Evolutionary conservation across 2,797 vertebrate species (phyloP), one percentile per base, ranked within the genome.

Genomic region (Sparidentex hasta): DNA sequence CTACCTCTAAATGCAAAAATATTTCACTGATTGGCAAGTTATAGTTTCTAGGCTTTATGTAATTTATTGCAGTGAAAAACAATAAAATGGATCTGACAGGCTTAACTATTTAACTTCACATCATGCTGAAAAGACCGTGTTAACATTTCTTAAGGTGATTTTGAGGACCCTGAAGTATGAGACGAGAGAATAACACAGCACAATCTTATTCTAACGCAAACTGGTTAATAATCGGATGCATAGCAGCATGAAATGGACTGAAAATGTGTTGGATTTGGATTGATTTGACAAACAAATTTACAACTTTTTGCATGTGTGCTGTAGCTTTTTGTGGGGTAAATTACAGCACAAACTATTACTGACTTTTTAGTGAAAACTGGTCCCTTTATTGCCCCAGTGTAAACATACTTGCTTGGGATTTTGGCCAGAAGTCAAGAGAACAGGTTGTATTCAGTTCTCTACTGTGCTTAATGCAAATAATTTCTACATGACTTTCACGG

Each of bases 1-100:
- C 61, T 76, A 59, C 46, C 16, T 83, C 74, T 69, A 50, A 81
- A 78, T 74, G 55, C 41, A 78, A 77, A 72, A 27, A 41, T 25
- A 33, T 48, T 69, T 59, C 27, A 55, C 6, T 44, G 12, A 73
- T 20, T 8, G 20, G 47, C 8, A 13, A 51, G 21, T 33, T 52
- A 63, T 50, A 54, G 43, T 74, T 71, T 63, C 58, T 51, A 41
- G 67, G 38, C 52, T 50, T 41, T 20, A 16, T 71, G 23, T 73
- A 72, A 69, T 72, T 67, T 29, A 64, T 65, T 27, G 44, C 47
- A 23, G 41, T 59, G n/a, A 59, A 64, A 44, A 44, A 38, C 1
- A 38, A 20, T 21, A 4, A 71, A 78, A 72, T 58, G 5, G 65
- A 57, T 68, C 21, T 74, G 52, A 71, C 25, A 58, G 16, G 8